Conservation (phyloP, 2,113 vertebrate genomes). For the Oryzias celebensis region DNA sequence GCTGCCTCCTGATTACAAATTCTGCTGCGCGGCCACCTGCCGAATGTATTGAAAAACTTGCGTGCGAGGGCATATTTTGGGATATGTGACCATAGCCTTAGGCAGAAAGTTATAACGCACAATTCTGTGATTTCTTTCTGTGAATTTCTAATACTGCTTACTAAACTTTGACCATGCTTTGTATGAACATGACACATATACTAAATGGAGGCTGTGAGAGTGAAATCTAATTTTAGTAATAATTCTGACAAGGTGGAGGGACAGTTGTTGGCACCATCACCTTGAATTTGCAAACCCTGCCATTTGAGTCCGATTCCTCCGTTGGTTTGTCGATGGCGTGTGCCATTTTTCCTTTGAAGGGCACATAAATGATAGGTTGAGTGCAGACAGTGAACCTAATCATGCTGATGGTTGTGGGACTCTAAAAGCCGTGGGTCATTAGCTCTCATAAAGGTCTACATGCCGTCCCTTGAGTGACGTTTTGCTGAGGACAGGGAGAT, state of each 20-base stretch:
- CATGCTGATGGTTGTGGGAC: slow-evolving; percentile 73
- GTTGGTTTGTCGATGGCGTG: slow-evolving; percentile 68
- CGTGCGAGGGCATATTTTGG: too few species aligned
- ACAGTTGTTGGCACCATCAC: slow-evolving; percentile 29
- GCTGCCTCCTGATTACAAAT: too few species aligned
- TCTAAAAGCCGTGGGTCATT: slow-evolving; percentile 75
- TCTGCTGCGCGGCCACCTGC: too few species aligned
- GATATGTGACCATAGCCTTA: too few species aligned
- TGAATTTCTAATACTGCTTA: too few species aligned
- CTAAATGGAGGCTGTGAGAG: slow-evolving; percentile 16
- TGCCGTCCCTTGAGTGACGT: slow-evolving; percentile 63
- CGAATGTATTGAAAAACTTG: too few species aligned
- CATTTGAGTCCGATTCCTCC: slow-evolving; percentile 26
- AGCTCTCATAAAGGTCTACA: slow-evolving; percentile 76
- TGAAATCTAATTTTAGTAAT: slow-evolving; percentile 16
- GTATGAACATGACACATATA: background rate
- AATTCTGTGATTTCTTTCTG: too few species aligned
- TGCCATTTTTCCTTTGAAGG: slow-evolving; percentile 68
- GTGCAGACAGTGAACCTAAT: slow-evolving; percentile 69
- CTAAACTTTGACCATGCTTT: background rate
- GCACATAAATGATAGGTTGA: slow-evolving; percentile 66
- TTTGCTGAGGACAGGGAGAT: slow-evolving; percentile 65
- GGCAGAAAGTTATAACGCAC: too few species aligned
- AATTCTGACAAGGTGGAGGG: background rate
- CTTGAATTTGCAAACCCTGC: slow-evolving; percentile 32